These are phyloP conservation scores for Istiophorus platypterus DNA, from an alignment of 2,113 vertebrate genomes.

Conservation along the genomic window DNA sequence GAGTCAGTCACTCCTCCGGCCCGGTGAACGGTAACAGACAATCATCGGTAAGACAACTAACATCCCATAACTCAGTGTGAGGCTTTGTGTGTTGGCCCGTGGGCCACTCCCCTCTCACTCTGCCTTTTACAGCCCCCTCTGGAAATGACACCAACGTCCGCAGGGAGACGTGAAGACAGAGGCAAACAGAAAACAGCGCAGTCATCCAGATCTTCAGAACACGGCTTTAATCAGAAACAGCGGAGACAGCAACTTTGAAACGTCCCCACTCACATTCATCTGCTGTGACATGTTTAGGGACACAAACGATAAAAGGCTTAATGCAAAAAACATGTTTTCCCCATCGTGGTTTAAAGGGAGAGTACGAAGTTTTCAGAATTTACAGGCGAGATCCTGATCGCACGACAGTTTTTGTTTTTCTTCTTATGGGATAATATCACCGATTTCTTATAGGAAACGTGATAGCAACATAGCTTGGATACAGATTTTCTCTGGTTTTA, in stretches of 20 bases:
- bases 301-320: constrained; percentile 58
- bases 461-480: not conserved
- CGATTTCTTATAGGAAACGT: constrained; percentile 4
- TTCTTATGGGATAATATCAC: not conserved
- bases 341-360: constrained; percentile 25
- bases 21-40: constrained; percentile 39
- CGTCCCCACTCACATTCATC: constrained; percentile 64
- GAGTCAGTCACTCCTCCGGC: constrained; percentile 17
- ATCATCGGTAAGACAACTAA: constrained; percentile 50
- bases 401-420: not conserved
- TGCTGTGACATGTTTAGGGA: constrained; percentile 68
- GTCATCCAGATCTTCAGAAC: constrained; percentile 58
- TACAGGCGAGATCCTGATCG: constrained; percentile 24
- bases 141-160: constrained; percentile 67
- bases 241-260: constrained; percentile 69
- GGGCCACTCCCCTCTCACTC: constrained; percentile 54
- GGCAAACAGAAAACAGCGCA: constrained; percentile 68
- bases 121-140: constrained; percentile 41
- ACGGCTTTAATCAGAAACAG: constrained; percentile 72
- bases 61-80: constrained; percentile 54
- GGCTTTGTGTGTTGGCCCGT: constrained; percentile 33
- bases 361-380: constrained; percentile 43
- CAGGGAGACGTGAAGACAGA: constrained; percentile 55
- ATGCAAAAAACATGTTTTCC: constrained; percentile 61
- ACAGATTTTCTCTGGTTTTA: constrained; percentile 30